A percentile compares a stretch with the other conserved stretches of the same genome.
Evolutionary conservation across 2,888 invertebrate genomes (phyloP).

Genomic region (Octonoba sinensis): DNA sequence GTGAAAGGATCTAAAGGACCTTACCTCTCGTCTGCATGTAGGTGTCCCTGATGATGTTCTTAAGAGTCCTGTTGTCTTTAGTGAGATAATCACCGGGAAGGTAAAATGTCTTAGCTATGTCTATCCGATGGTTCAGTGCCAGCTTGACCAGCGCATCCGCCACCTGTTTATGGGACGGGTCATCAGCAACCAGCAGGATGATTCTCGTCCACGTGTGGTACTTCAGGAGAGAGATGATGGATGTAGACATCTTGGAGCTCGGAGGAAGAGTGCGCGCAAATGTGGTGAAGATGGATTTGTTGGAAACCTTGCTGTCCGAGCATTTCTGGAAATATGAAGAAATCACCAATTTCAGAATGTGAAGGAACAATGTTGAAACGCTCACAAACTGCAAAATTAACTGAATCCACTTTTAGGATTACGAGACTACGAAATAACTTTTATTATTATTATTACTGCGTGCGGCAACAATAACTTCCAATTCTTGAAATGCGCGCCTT

Average conservation of each 20-base stretch:
- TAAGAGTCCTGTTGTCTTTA: slow-evolving; percentile 80
- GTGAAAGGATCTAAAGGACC: no score
- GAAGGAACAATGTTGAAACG: no score
- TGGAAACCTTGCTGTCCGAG: slow-evolving; percentile 71
- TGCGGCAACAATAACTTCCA: no score
- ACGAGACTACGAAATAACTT: no score
- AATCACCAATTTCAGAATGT: neutral
- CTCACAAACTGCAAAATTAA: no score
- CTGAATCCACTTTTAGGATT: no score
- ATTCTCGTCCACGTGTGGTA: slow-evolving; percentile 78
- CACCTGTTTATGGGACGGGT: slow-evolving; percentile 64
- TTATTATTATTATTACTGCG: no score
- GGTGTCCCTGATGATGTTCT: slow-evolving; percentile 83
- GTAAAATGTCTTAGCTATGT: slow-evolving; percentile 76
- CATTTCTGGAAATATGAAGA: slow-evolving; percentile 71
- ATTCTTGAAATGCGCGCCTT: no score
- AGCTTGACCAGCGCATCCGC: slow-evolving; percentile 69
- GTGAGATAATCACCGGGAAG: slow-evolving; percentile 79
- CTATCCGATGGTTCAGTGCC: slow-evolving; percentile 70
- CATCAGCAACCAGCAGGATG: slow-evolving; percentile 66
- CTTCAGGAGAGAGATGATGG: slow-evolving; percentile 73
- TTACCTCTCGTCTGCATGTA: slow-evolving; percentile 85
- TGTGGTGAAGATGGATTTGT: slow-evolving; percentile 72
- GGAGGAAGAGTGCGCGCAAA: slow-evolving; percentile 74
- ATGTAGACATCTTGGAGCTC: slow-evolving; percentile 72